phyloP scores from a whole-genome alignment of 2,888 invertebrate species.

The Orchesella flavescens region DNA sequence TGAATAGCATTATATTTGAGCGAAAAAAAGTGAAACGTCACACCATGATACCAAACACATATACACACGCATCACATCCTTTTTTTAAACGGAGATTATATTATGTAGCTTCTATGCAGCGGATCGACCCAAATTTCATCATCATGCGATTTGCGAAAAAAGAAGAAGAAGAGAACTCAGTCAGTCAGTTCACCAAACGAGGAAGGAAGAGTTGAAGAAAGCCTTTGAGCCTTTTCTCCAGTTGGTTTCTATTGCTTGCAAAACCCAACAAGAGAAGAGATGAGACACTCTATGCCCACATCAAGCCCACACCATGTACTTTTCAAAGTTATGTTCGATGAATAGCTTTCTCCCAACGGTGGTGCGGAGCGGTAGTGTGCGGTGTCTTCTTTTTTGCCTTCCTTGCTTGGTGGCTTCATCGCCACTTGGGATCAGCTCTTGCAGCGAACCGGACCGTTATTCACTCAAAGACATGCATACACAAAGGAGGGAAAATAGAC shows the following conservation, averaged over 20 bases:
- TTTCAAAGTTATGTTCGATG: conserved; percentile 24
- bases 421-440: conserved; percentile 55
- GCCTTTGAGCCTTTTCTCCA: conserved; percentile 14
- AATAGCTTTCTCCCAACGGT: conserved; percentile 9
- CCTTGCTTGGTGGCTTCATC: conserved; percentile 37
- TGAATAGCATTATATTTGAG: neutral
- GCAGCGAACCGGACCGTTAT: conserved; percentile 53
- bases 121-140: conserved; percentile 49
- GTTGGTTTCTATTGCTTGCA: conserved; percentile 1
- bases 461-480: conserved; percentile 51
- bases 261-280: conserved; percentile 23
- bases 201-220: neutral
- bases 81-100: conserved; percentile 13
- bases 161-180: neutral
- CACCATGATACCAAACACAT: neutral
- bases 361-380: conserved; percentile 2
- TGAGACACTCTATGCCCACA: conserved; percentile 58
- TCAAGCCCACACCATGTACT: conserved; percentile 20
- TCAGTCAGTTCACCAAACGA: neutral
- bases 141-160: conserved; percentile 51
- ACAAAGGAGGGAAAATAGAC: neutral
- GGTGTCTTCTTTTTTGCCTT: conserved; percentile 20
- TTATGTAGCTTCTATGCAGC: conserved; percentile 18
- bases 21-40: conserved; percentile 1
- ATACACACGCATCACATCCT: conserved; percentile 3